Percentiles rank a stretch among this genome's conserved stretches.
These are phyloP conservation scores for Bedellia somnulentella DNA, from an alignment of 2,888 invertebrate genomes.

Conservation along the genomic window DNA sequence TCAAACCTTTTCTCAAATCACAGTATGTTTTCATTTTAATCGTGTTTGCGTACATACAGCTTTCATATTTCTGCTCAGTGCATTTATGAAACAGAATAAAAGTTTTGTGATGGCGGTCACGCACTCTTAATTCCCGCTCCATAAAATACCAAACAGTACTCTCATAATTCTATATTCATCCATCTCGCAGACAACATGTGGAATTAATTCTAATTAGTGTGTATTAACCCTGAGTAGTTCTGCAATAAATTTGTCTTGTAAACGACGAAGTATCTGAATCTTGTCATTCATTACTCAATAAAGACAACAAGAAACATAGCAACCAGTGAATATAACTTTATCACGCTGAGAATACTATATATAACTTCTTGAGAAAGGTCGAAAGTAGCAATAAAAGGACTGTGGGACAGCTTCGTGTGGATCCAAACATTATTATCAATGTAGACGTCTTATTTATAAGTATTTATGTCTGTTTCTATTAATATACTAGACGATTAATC, in stretches of 20 bases:
- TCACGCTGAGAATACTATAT: slow-evolving; percentile 45
- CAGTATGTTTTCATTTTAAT: no score
- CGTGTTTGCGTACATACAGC: no score
- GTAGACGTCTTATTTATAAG: background rate
- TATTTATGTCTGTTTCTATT: background rate
- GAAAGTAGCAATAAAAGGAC: slow-evolving; percentile 24
- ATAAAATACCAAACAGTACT: slow-evolving; percentile 26
- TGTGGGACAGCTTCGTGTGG: slow-evolving; percentile 8
- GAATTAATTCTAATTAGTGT: background rate
- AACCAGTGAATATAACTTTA: slow-evolving; percentile 21
- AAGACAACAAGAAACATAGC: slow-evolving; percentile 14
- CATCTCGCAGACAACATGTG: no score
- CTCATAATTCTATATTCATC: no score
- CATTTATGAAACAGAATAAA: slow-evolving; percentile 20
- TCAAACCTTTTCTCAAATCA: no score
- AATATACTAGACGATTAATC: no score
- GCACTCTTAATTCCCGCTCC: slow-evolving; percentile 20
- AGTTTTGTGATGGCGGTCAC: slow-evolving; percentile 52
- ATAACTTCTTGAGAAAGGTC: slow-evolving; percentile 24
- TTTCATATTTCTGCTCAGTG: slow-evolving; percentile 17
- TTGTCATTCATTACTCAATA: slow-evolving; percentile 20
- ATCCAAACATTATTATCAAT: background rate
- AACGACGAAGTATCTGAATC: no score
- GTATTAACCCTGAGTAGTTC: background rate
- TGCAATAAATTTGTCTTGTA: no score